Percentiles rank a stretch among this genome's conserved stretches.
These are phyloP conservation scores for Colaptes auratus DNA, from an alignment of 2,113 vertebrate genomes.

Conservation along the genomic window DNA sequence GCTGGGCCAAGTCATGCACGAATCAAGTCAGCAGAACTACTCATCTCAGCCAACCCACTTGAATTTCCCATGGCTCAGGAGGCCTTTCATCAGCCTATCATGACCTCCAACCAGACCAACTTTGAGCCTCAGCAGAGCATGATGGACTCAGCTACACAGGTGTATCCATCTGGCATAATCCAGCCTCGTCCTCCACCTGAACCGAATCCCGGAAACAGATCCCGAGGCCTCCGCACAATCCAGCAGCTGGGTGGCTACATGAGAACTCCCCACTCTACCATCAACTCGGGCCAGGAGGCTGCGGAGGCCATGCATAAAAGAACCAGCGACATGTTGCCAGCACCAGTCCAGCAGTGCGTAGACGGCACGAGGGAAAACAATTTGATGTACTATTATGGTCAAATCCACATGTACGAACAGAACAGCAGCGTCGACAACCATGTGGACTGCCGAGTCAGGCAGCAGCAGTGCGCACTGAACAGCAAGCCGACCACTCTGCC, in stretches of 20 bases:
- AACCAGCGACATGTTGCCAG: slow-evolving; percentile 32
- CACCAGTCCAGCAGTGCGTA: slow-evolving; percentile 56
- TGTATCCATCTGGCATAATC: slow-evolving; percentile 71
- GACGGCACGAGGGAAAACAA: slow-evolving; percentile 69
- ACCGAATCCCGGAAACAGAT: slow-evolving; percentile 77
- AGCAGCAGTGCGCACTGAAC: slow-evolving; percentile 63
- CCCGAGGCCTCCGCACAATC: slow-evolving; percentile 72
- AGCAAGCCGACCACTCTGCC: slow-evolving; percentile 80
- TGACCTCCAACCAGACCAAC: slow-evolving; percentile 76
- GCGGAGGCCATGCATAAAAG: slow-evolving; percentile 84
- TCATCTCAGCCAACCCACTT: slow-evolving; percentile 75
- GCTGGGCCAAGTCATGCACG: slow-evolving; percentile 67
- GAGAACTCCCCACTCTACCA: slow-evolving; percentile 69
- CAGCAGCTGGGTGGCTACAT: slow-evolving; percentile 79
- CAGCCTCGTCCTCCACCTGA: slow-evolving; percentile 88
- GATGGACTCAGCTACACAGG: slow-evolving; percentile 34
- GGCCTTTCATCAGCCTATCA: slow-evolving; percentile 68
- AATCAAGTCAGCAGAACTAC: slow-evolving; percentile 76
- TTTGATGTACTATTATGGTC: slow-evolving; percentile 86
- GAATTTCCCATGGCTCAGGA: slow-evolving; percentile 70
- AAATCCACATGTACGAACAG: slow-evolving; percentile 91
- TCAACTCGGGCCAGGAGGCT: slow-evolving; percentile 69
- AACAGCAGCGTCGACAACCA: slow-evolving; percentile 74
- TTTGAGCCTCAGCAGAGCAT: slow-evolving; percentile 75
- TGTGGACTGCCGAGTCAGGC: slow-evolving; percentile 71